phyloP scores from a whole-genome alignment of 2,888 invertebrate species.

The Diarsia brunnea region DNA sequence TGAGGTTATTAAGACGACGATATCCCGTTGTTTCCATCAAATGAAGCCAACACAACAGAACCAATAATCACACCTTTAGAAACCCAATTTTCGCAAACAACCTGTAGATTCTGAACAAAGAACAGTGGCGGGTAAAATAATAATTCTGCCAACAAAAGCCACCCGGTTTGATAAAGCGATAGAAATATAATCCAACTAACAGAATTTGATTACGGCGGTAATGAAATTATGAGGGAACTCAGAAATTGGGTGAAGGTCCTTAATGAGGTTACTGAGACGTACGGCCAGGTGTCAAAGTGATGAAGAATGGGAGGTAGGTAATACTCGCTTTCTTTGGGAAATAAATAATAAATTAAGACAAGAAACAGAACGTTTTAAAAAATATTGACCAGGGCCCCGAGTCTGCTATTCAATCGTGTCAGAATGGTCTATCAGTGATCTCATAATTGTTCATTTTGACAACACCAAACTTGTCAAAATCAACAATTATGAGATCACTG shows the following conservation, averaged over 20 bases:
- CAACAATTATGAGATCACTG: too few species aligned
- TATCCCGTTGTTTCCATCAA: slow-evolving; percentile 4
- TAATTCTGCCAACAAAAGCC: slow-evolving; percentile 45
- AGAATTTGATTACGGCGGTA: slow-evolving; percentile 57
- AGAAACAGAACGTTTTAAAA: background rate
- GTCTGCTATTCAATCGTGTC: too few species aligned
- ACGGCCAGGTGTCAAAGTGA: slow-evolving; percentile 39
- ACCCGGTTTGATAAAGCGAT: slow-evolving; percentile 56
- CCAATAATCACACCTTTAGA: slow-evolving; percentile 11
- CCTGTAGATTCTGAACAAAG: slow-evolving; percentile 41
- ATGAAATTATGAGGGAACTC: slow-evolving; percentile 52
- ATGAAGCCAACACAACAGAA: slow-evolving; percentile 6
- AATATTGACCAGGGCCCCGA: too few species aligned
- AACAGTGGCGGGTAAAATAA: slow-evolving; percentile 38
- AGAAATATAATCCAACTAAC: slow-evolving; percentile 63
- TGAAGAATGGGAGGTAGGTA: background rate
- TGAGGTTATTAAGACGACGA: background rate
- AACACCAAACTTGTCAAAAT: too few species aligned
- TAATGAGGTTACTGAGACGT: slow-evolving; percentile 50
- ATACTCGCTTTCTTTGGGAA: background rate
- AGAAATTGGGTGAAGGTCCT: slow-evolving; percentile 55
- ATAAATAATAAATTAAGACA: background rate
- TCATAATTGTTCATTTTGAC: too few species aligned
- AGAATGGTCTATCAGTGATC: too few species aligned
- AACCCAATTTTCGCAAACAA: slow-evolving; percentile 30